These are phyloP conservation scores for Phrynosoma platyrhinos DNA, from an alignment of 2,113 vertebrate genomes.

Conservation along the genomic window DNA sequence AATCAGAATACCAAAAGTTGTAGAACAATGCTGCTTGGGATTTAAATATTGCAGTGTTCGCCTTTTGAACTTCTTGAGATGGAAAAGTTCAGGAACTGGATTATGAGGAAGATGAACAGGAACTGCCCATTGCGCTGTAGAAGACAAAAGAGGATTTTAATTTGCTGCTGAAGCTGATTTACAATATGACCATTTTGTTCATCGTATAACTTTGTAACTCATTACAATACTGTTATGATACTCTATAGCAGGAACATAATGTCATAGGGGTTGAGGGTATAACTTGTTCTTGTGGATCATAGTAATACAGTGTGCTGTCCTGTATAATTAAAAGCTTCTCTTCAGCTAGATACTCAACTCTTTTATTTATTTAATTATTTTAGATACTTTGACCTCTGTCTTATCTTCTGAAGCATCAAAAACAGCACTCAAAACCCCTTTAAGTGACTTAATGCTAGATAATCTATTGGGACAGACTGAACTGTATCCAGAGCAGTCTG, in stretches of 20 bases:
- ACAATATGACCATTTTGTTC: background rate
- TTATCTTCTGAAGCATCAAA: background rate
- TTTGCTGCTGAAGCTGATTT: background rate
- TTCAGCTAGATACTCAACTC: background rate
- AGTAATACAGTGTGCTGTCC: background rate
- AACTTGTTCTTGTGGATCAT: background rate
- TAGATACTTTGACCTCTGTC: background rate
- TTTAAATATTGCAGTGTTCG: background rate
- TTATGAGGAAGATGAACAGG: background rate
- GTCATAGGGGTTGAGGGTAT: background rate
- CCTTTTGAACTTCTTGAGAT: background rate
- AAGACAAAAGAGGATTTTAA: background rate
- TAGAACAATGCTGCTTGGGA: background rate
- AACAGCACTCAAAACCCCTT: background rate
- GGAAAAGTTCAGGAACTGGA: background rate
- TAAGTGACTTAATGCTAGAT: constrained; percentile 16
- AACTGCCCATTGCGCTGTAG: background rate
- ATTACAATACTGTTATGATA: background rate
- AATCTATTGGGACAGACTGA: background rate
- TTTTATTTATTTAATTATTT: background rate
- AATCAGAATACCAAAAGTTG: background rate
- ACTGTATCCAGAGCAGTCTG: background rate
- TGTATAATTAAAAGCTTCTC: background rate
- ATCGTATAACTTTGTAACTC: background rate
- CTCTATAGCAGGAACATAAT: background rate